Evolutionary conservation across 2,113 vertebrate genomes (phyloP).

Genomic region (Zosterops borbonicus): DNA sequence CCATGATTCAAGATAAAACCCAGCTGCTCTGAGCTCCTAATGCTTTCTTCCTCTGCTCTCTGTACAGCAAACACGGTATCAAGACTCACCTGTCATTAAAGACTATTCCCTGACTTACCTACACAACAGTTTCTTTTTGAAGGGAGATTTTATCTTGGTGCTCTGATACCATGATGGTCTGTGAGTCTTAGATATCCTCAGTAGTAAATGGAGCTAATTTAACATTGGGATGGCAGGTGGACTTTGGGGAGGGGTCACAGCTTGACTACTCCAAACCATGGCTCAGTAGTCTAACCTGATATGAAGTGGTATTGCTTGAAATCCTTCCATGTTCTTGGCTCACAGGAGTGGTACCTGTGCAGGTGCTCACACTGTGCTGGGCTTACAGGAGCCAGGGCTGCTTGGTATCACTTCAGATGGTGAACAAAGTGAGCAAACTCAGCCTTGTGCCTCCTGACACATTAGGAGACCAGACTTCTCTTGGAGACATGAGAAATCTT

Average conservation of each 20-base stretch:
- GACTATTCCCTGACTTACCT: neutral
- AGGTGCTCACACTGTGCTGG: neutral
- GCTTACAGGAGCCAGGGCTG: neutral
- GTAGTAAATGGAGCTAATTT: neutral
- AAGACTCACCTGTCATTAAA: neutral
- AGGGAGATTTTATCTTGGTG: neutral
- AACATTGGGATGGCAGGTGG: neutral
- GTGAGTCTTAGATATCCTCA: neutral
- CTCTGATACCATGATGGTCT: neutral
- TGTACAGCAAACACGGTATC: neutral
- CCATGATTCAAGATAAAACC: neutral
- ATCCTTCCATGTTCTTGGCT: neutral
- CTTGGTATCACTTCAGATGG: neutral
- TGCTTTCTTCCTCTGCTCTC: neutral
- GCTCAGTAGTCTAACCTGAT: neutral
- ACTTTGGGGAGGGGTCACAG: neutral
- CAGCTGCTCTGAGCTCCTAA: neutral
- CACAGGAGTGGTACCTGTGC: neutral
- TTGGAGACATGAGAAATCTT: neutral
- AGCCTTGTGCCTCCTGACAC: neutral
- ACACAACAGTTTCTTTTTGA: neutral
- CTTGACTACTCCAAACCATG: neutral
- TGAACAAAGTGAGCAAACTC: neutral
- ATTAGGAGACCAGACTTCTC: neutral
- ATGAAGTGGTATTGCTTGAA: neutral